Conservation (phyloP, 1,140 invertebrate species). For the Drosophila pallidifrons region DNA sequence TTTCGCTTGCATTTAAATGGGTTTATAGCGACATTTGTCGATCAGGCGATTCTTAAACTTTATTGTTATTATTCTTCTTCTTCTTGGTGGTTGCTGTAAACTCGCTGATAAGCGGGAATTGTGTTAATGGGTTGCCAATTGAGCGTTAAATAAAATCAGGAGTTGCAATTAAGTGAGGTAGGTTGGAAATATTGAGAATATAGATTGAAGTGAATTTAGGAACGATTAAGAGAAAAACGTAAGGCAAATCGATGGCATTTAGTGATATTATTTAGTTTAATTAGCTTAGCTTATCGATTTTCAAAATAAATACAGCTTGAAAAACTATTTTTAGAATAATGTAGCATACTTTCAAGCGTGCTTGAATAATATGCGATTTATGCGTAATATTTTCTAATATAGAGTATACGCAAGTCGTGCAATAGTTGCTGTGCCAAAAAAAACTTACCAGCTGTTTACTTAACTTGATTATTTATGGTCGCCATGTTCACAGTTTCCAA, state of each 20-base stretch:
- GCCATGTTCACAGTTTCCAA: conserved; percentile 4
- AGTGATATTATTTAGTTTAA: neutral
- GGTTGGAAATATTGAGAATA: conserved; percentile 1
- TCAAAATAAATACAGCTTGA: neutral
- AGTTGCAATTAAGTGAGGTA: conserved; percentile 32
- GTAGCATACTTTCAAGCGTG: conserved; percentile 30
- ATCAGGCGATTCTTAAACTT: conserved; percentile 45
- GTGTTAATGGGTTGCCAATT: conserved; percentile 42
- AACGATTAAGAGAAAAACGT: neutral
- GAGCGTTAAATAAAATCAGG: conserved; percentile 4
- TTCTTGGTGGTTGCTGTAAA: neutral
- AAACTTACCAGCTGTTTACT: conserved; percentile 17
- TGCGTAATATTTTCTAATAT: neutral
- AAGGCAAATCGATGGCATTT: neutral
- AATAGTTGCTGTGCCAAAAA: neutral
- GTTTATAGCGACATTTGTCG: conserved; percentile 58
- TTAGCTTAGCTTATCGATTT: too few relatives aligned
- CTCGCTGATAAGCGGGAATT: conserved; percentile 40
- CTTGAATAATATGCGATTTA: neutral
- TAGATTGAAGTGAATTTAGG: neutral
- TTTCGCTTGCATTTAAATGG: conserved; percentile 53
- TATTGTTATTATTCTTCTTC: conserved; percentile 2
- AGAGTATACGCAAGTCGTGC: neutral
- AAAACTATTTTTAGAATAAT: neutral
- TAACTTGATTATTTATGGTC: conserved; percentile 27